phyloP scores from a whole-genome alignment of 2,888 invertebrate genomes.

The Tetramorium bicarinatum region DNA sequence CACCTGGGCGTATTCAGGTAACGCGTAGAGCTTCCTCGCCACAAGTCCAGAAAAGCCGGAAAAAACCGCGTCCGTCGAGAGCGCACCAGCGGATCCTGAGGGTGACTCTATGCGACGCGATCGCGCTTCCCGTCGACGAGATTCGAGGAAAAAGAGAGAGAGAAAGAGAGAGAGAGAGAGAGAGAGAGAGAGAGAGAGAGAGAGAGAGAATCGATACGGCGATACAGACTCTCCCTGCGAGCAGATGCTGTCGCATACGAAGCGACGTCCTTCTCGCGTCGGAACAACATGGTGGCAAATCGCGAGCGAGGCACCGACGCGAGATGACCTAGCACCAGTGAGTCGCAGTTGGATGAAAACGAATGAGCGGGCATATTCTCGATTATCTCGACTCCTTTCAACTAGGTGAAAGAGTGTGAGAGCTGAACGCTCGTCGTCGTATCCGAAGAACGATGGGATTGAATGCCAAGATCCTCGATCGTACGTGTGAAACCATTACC shows the following conservation, averaged over 20 bases:
- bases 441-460: conserved; percentile 10
- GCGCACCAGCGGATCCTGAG: neutral
- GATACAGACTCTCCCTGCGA: neutral
- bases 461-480: neutral
- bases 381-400: conserved; percentile 62
- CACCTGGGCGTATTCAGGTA: conserved; percentile 15
- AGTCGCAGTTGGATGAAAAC: conserved; percentile 27
- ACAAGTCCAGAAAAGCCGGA: conserved; percentile 5
- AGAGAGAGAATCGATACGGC: neutral
- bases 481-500: conserved; percentile 67
- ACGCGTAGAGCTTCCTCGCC: conserved; percentile 35
- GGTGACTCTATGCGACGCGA: conserved; percentile 9
- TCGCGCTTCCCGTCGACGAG: neutral
- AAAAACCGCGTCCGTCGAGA: conserved; percentile 6
- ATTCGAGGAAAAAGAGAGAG: neutral
- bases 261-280: conserved; percentile 15
- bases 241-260: neutral
- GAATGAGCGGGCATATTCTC: conserved; percentile 60
- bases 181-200: neutral
- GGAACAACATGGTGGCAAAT: neutral
- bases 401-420: conserved; percentile 66
- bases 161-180: neutral
- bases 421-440: conserved; percentile 63
- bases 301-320: conserved; percentile 41
- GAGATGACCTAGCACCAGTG: neutral